Conservation (phyloP, 1,140 invertebrate genomes). For the Holcopasites calliopsidis region DNA sequence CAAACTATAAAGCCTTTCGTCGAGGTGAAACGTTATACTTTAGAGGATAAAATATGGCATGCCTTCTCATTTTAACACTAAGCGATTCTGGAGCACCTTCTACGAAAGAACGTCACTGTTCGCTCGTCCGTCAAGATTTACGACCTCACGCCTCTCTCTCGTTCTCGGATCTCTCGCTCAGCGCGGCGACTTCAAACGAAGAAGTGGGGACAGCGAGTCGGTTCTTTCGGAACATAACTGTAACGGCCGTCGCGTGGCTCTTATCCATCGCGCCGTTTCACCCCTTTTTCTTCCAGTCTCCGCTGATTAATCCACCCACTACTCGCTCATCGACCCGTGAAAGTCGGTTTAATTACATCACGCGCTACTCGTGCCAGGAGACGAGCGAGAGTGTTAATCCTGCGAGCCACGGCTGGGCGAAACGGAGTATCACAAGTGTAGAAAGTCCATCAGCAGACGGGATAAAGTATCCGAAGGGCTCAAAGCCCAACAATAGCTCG, state of each 20-base stretch:
- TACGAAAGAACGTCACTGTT: too few species aligned
- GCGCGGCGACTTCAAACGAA: too few species aligned
- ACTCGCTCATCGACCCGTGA: not conserved
- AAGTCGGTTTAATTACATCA: constrained; percentile 61
- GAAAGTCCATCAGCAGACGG: constrained; percentile 37
- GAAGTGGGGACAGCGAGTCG: too few species aligned
- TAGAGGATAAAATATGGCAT: too few species aligned
- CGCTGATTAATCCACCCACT: constrained; percentile 5
- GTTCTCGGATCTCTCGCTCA: too few species aligned
- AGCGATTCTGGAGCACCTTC: too few species aligned
- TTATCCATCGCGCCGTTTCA: not conserved
- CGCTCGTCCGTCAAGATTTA: too few species aligned
- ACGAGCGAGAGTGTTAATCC: constrained; percentile 49
- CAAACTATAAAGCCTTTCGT: too few species aligned
- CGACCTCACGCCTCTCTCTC: too few species aligned
- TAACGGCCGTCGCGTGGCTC: not conserved
- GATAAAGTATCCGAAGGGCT: constrained; percentile 36
- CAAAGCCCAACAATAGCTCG: constrained; percentile 19
- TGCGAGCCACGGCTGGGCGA: constrained; percentile 41
- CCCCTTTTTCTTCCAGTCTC: not conserved
- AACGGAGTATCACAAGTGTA: constrained; percentile 49
- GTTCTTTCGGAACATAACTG: too few species aligned
- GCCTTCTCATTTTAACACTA: too few species aligned
- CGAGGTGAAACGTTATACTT: too few species aligned
- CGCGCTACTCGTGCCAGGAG: constrained; percentile 55